These are phyloP conservation scores for Pantherophis guttatus DNA, from an alignment of 2,113 vertebrate species.

Conservation along the genomic window DNA sequence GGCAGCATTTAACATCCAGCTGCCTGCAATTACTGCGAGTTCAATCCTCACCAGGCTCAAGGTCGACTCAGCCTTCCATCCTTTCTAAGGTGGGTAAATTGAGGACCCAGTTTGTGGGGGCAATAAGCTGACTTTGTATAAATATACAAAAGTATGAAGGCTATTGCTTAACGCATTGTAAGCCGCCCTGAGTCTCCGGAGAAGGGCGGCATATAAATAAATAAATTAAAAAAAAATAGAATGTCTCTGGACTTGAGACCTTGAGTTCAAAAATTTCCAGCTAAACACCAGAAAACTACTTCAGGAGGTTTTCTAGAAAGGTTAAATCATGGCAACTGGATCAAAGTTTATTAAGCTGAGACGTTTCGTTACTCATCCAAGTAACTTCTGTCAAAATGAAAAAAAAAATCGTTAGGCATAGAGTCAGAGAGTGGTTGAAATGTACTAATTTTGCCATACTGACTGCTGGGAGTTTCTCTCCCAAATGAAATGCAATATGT, in stretches of 20 bases:
- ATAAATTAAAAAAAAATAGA: too few relatives aligned
- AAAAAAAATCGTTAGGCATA: not conserved
- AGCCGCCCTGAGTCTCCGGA: too few relatives aligned
- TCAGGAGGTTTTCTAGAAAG: not conserved
- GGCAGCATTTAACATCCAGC: too few relatives aligned
- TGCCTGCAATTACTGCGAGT: too few relatives aligned
- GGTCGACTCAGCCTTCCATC: too few relatives aligned
- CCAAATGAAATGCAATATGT: not conserved
- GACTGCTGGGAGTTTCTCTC: not conserved
- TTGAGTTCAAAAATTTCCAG: not conserved
- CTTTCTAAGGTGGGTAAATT: too few relatives aligned
- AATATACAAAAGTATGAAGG: too few relatives aligned
- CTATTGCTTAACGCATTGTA: too few relatives aligned
- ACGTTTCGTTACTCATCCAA: not conserved
- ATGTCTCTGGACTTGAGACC: not conserved
- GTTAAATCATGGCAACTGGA: not conserved
- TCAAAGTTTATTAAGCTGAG: not conserved
- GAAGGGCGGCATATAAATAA: too few relatives aligned
- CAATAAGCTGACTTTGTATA: too few relatives aligned
- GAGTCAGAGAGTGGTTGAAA: not conserved
- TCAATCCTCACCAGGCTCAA: too few relatives aligned
- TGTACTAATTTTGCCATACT: not conserved
- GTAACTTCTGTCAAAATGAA: not conserved
- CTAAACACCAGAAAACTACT: not conserved
- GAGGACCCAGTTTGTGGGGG: too few relatives aligned